Evolutionary conservation across 2,797 vertebrate genomes (phyloP).

Genomic region (Ptychobarbus kaznakovi): DNA sequence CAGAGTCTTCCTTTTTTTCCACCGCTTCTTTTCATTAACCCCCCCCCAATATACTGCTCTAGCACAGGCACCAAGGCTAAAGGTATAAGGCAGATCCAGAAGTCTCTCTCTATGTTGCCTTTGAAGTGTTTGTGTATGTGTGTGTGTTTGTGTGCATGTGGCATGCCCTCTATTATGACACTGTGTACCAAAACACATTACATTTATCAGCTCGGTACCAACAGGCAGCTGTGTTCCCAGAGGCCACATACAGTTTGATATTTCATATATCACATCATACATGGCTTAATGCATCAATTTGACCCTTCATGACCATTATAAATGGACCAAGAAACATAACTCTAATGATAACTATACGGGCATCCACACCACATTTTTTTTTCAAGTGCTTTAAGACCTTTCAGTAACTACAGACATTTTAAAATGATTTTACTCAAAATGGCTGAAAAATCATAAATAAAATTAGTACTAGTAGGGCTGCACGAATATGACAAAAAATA

Average conservation of each 20-base stretch:
- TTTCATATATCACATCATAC: slow-evolving; percentile 22
- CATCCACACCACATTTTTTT: neutral
- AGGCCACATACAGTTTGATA: slow-evolving; percentile 7
- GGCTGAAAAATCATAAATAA: neutral
- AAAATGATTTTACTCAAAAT: neutral
- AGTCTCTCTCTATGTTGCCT: slow-evolving; percentile 35
- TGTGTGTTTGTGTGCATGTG: neutral
- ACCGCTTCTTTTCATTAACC: slow-evolving; percentile 37
- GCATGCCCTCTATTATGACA: slow-evolving; percentile 27
- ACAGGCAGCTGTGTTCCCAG: slow-evolving; percentile 2
- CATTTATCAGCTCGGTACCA: slow-evolving; percentile 23
- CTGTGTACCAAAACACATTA: slow-evolving; percentile 1
- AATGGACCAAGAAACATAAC: neutral
- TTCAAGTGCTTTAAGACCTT: neutral
- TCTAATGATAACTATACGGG: neutral
- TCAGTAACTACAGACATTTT: neutral
- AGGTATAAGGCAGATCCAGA: slow-evolving; percentile 30
- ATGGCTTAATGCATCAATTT: neutral
- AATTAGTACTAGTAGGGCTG: neutral
- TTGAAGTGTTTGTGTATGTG: slow-evolving; percentile 13
- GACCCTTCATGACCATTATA: neutral
- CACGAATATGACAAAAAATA: no score
- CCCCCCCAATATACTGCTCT: slow-evolving; percentile 2
- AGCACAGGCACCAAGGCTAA: slow-evolving; percentile 9
- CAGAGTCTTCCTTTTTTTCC: neutral